Conservation (phyloP, 2,888 invertebrate genomes). For the Hemithea aestivaria region DNA sequence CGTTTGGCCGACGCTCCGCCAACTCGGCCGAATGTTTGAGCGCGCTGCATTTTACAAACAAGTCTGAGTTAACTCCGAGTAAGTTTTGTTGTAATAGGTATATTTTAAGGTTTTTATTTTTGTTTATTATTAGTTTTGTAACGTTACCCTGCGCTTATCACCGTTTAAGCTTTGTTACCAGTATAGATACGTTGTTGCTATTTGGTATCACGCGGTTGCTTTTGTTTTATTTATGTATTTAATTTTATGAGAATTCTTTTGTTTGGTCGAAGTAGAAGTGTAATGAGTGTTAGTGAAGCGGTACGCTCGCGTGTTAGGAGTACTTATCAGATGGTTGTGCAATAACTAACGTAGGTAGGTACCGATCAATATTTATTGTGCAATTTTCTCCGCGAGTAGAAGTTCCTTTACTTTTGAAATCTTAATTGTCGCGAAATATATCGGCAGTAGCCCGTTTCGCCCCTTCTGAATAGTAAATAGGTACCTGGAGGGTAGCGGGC, state of each 20-base stretch:
- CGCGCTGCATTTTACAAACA: conserved; percentile 58
- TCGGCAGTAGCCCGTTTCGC: conserved; percentile 66
- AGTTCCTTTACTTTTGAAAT: conserved; percentile 66
- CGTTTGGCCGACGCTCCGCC: conserved; percentile 41
- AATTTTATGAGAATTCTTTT: conserved; percentile 14
- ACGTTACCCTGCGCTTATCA: conserved; percentile 57
- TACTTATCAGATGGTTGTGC: conserved; percentile 49
- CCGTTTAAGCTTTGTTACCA: conserved; percentile 69
- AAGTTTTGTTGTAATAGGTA: conserved; percentile 51
- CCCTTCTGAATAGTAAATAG: conserved; percentile 74
- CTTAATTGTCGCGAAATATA: conserved; percentile 75
- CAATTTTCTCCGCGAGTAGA: conserved; percentile 47
- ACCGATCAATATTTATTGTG: conserved; percentile 48
- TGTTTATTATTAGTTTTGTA: conserved; percentile 40
- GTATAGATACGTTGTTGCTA: conserved; percentile 41
- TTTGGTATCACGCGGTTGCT: conserved; percentile 17
- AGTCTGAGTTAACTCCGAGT: conserved; percentile 53
- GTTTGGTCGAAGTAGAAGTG: conserved; percentile 16
- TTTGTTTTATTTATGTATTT: conserved; percentile 21
- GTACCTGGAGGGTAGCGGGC: conserved; percentile 47
- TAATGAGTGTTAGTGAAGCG: conserved; percentile 28
- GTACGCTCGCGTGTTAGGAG: conserved; percentile 34
- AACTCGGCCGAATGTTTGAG: conserved; percentile 43
- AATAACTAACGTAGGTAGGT: conserved; percentile 37
- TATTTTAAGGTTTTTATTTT: conserved; percentile 46